These are phyloP conservation scores for Echeneis naucrates DNA, from an alignment of 2,797 vertebrate genomes.

Conservation along the genomic window DNA sequence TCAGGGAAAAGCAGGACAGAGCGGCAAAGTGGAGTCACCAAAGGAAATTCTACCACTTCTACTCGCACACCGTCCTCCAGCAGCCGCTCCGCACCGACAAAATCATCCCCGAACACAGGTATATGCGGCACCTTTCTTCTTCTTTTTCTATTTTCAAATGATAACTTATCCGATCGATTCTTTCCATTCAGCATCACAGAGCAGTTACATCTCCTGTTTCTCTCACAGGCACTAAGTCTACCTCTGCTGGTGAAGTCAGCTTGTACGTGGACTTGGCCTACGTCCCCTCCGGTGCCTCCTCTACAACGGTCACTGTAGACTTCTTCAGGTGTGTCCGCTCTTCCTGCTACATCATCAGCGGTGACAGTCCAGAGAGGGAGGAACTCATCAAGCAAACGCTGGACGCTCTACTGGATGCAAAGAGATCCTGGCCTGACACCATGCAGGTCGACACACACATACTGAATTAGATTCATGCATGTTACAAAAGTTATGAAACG, in stretches of 20 bases:
- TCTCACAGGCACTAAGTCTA: slow-evolving; percentile 61
- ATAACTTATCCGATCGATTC: background rate
- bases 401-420: slow-evolving; percentile 89
- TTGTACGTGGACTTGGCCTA: slow-evolving; percentile 94
- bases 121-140: background rate
- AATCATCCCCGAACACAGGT: slow-evolving; percentile 66
- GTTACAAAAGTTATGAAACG: background rate
- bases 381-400: slow-evolving; percentile 87
- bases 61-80: slow-evolving; percentile 61
- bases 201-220: slow-evolving; percentile 1
- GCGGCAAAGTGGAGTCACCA: slow-evolving; percentile 54
- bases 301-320: slow-evolving; percentile 86
- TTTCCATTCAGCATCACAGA: background rate
- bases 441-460: slow-evolving; percentile 84
- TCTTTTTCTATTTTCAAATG: background rate
- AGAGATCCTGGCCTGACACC: slow-evolving; percentile 85
- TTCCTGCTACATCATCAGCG: slow-evolving; percentile 94
- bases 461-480: background rate
- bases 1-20: slow-evolving; percentile 77
- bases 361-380: slow-evolving; percentile 85
- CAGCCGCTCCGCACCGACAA: slow-evolving; percentile 62
- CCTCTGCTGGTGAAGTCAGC: slow-evolving; percentile 60
- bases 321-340: slow-evolving; percentile 91
- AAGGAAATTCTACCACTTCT: slow-evolving; percentile 61
- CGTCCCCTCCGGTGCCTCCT: slow-evolving; percentile 88